Conservation (phyloP, 1,140 invertebrate species). For the Drosophila equinoxialis region DNA sequence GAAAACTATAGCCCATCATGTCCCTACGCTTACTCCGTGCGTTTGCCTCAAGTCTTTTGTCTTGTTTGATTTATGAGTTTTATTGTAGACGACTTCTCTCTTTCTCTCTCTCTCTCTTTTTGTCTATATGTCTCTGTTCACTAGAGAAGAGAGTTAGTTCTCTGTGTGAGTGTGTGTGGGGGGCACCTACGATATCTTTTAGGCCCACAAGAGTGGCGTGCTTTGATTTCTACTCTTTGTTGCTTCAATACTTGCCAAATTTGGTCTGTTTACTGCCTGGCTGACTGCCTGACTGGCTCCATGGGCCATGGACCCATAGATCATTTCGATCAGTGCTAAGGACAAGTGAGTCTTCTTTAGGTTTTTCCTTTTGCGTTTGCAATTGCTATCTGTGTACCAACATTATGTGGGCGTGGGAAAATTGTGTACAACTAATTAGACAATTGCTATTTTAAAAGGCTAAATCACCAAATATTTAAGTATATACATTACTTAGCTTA, state of each 20-base stretch:
- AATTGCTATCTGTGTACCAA: neutral
- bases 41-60: constrained; percentile 79
- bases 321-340: constrained; percentile 51
- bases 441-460: constrained; percentile 27
- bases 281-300: neutral
- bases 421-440: constrained; percentile 65
- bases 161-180: constrained; percentile 19
- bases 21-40: constrained; percentile 55
- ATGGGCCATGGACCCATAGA: constrained; percentile 63
- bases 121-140: neutral
- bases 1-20: constrained; percentile 29
- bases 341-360: constrained; percentile 54
- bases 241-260: constrained; percentile 56
- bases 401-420: constrained; percentile 73
- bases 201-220: constrained; percentile 59
- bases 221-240: constrained; percentile 55
- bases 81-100: constrained; percentile 60
- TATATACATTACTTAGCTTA: too few relatives aligned
- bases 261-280: constrained; percentile 49
- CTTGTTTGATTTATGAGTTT: constrained; percentile 81
- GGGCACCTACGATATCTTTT: constrained; percentile 33
- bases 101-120: neutral
- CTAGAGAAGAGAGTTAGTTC: constrained; percentile 2
- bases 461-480: too few relatives aligned
- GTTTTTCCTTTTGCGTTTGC: neutral